Base-by-base conservation (phyloP, 2,888 invertebrate genomes). In the Caenorhabditis sp. region DNA sequence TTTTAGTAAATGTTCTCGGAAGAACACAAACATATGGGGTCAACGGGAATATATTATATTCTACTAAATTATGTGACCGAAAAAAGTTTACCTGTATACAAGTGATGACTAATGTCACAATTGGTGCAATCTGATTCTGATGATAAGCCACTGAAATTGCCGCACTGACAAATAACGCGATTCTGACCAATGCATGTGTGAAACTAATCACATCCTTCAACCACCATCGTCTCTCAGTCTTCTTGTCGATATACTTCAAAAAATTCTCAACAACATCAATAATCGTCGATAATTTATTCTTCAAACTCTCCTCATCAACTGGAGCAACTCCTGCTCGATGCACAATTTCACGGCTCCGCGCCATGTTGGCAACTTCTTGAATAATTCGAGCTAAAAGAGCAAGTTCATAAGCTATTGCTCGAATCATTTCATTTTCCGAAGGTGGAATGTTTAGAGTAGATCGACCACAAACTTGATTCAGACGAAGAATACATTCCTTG, bases 151-250 rank as follows among this genome's bases (percentile, higher is more conserved):
- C 83, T 10, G 83, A 80, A 54, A 83, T 77, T 0, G 80, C 76
- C 2, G 83, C 81, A 31, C 78, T 78, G 25, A 83, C 73, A 67
- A 83, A 81, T 1, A 83, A 63, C 1, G 78, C 74, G 4, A 83
- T 66, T 64, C 81, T 81, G 58, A 83, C 70, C 38, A 78, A 67
- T 0, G 78, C 68, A 72, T 80, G 64, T 17, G 38, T 64, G 62
- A 83, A 80, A 52, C 78, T 79, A 52, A 83, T 81, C 23, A 83
- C 70, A 53, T 83, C 82, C 38, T 74, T 62, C 38, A 83, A 65
- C 82, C 82, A 83, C 82, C 82, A 83, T 12, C 82, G 23, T 27
- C 81, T 60, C 52, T 83, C 80, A 7, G 78, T 78, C 59, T 83
- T 83, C 59, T 77, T 73, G 61, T 83, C 82, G 21, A 83, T 77